phyloP scores from a whole-genome alignment of 2,797 vertebrate species.

The Siniperca scherzeri region DNA sequence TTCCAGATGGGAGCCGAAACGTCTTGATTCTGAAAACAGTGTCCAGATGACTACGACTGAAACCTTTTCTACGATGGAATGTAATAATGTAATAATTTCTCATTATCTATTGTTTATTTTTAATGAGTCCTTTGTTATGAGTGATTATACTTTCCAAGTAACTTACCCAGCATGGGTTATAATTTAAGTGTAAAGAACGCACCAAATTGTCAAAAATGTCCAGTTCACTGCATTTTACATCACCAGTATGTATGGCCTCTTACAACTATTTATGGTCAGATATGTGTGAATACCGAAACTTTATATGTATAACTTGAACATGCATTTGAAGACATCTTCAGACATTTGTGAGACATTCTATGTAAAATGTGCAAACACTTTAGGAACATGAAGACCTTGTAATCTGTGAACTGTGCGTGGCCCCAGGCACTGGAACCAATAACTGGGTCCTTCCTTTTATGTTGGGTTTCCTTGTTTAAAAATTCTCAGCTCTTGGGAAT shows the following conservation, averaged over 20 bases:
- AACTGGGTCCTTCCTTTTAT: slow-evolving; percentile 49
- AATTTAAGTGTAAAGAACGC: background rate
- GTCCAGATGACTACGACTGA: too few species aligned
- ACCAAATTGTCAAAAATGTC: background rate
- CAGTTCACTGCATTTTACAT: background rate
- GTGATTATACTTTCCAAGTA: background rate
- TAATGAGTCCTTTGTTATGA: background rate
- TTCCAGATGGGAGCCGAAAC: too few species aligned
- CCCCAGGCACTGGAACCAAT: slow-evolving; percentile 54
- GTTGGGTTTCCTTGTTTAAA: slow-evolving; percentile 41
- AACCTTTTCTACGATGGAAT: background rate
- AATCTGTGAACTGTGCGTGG: slow-evolving; percentile 20
- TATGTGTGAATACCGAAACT: background rate
- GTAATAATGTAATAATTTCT: background rate
- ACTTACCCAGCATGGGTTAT: background rate
- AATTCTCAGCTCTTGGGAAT: slow-evolving; percentile 44
- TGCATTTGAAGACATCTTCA: slow-evolving; percentile 11
- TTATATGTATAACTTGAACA: slow-evolving; percentile 1
- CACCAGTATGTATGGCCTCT: background rate
- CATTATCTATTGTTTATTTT: background rate
- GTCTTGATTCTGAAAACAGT: too few species aligned
- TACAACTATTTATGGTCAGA: background rate
- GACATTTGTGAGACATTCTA: slow-evolving; percentile 17
- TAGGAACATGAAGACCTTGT: slow-evolving; percentile 35
- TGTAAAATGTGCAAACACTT: slow-evolving; percentile 50